Percentiles rank a stretch among this genome's conserved stretches.
Evolutionary conservation across 2,113 vertebrate species (phyloP).

Genomic region (Lampris megalopsis): DNA sequence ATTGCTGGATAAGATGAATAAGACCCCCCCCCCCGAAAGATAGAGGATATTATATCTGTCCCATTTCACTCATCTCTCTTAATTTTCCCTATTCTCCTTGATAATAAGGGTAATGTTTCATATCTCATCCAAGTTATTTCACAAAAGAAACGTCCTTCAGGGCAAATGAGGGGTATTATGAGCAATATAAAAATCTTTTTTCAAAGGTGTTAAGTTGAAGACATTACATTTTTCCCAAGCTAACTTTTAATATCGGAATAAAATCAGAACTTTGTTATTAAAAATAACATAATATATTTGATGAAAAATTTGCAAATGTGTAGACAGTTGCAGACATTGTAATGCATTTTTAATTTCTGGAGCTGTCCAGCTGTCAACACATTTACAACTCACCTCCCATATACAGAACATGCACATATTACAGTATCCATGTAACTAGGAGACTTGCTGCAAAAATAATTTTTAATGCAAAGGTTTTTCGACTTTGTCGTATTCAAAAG

Average conservation of each 20-base stretch:
- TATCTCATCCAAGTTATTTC: conserved; percentile 38
- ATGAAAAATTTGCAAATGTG: no score
- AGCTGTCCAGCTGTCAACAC: no score
- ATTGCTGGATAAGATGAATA: conserved; percentile 28
- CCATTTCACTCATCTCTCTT: conserved; percentile 26
- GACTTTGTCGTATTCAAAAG: no score
- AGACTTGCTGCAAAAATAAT: no score
- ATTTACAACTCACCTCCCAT: no score
- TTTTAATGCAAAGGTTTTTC: no score
- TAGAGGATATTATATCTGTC: conserved; percentile 16
- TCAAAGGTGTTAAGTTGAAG: background rate
- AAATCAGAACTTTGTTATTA: no score
- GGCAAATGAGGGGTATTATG: background rate
- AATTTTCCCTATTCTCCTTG: conserved; percentile 19
- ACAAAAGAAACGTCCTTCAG: conserved; percentile 19
- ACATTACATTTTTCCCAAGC: background rate
- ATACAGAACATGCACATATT: no score
- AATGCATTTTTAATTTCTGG: no score
- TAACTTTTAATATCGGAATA: background rate
- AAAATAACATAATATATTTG: background rate
- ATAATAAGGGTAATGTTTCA: conserved; percentile 38
- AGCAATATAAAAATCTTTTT: background rate
- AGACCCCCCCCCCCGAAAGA: background rate
- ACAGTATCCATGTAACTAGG: no score
- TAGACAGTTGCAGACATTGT: no score